Percentiles rank a stretch among this genome's conserved stretches.
phyloP scores from a whole-genome alignment of 1,140 invertebrate species.

The Lycorma delicatula region DNA sequence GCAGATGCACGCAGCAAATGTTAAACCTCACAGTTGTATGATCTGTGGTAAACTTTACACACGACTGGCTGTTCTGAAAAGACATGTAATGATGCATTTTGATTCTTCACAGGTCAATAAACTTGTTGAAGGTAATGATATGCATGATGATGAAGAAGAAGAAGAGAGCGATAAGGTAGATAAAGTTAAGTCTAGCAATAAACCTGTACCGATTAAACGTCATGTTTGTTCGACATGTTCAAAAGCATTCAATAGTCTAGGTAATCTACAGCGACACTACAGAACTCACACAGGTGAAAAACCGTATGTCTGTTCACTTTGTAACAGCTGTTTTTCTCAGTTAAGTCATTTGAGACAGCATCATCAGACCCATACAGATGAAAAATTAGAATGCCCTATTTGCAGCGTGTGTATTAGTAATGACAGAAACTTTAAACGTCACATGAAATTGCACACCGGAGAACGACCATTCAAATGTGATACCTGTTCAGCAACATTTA shows the following conservation, averaged over 20 bases:
- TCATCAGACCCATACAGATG: neutral
- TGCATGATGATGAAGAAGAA: no score
- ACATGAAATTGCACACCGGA: neutral
- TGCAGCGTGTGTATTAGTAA: neutral
- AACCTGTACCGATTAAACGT: no score
- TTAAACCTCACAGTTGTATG: conserved; percentile 1
- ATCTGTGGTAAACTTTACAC: neutral
- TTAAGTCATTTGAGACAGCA: neutral
- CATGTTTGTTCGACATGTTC: neutral
- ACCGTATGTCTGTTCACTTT: neutral
- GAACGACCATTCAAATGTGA: neutral
- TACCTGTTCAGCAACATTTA: neutral
- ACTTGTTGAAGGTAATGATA: no score
- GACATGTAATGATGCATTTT: neutral
- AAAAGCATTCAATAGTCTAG: neutral
- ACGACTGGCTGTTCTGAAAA: neutral
- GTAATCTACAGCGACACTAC: neutral
- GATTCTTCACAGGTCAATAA: no score
- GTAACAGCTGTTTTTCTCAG: neutral
- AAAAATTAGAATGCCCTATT: neutral
- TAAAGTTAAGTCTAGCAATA: no score
- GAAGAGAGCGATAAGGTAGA: no score
- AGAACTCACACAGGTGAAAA: neutral
- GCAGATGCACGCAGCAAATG: neutral
- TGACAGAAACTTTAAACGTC: neutral